phyloP scores from a whole-genome alignment of 2,888 invertebrate genomes.

The Caenorhabditis afra region DNA sequence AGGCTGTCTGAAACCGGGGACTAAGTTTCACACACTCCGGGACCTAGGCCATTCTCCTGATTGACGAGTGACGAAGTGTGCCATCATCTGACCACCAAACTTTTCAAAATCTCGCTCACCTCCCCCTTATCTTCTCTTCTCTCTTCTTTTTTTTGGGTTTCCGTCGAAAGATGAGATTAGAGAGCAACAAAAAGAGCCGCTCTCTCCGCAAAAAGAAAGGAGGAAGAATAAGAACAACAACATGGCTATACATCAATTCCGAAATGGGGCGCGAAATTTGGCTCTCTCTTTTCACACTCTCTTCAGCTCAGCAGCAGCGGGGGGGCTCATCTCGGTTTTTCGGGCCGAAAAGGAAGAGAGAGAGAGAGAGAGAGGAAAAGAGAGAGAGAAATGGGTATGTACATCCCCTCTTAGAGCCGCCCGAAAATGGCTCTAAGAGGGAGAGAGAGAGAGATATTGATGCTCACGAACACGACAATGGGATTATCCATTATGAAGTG shows the following conservation, averaged over 20 bases:
- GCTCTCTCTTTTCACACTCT: slow-evolving; percentile 11
- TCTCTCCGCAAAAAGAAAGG: neutral
- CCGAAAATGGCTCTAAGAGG: no score
- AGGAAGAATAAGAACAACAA: slow-evolving; percentile 32
- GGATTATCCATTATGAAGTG: slow-evolving; percentile 59
- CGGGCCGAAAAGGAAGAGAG: neutral
- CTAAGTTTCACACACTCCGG: no score
- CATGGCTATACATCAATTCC: slow-evolving; percentile 56
- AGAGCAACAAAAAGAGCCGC: neutral
- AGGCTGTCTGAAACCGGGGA: no score
- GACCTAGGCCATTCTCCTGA: no score
- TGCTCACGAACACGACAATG: slow-evolving; percentile 27
- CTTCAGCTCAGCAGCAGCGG: no score
- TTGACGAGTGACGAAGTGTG: no score
- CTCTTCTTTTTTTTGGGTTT: neutral
- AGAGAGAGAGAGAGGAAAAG: no score
- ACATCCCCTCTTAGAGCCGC: no score
- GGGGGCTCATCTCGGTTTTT: slow-evolving; percentile 1
- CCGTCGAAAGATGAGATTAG: neutral
- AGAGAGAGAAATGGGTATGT: slow-evolving; percentile 2
- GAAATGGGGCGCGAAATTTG: slow-evolving; percentile 58
- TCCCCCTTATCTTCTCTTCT: no score
- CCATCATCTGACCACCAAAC: no score
- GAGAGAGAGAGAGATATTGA: slow-evolving; percentile 2
- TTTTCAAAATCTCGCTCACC: no score